Base-by-base conservation (phyloP, 1,140 invertebrate genomes). In the Leptinotarsa defecta region DNA sequence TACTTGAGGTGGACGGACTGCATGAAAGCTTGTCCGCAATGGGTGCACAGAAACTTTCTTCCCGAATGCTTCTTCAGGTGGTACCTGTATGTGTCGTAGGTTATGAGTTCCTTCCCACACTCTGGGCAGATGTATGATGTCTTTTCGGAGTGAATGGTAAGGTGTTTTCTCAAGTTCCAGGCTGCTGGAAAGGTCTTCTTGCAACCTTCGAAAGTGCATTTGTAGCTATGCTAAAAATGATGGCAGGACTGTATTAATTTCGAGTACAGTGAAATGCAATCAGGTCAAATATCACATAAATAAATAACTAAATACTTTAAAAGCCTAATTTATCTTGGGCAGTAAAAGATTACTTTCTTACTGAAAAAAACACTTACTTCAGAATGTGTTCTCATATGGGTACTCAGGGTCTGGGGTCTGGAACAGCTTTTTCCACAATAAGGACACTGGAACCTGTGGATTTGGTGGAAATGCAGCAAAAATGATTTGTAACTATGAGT, bases 31-130 rank as follows among this genome's bases (percentile, higher is more conserved):
- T 61, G 65, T n/a, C 75, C 75, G 48, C 75, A 76, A 13, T 49
- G 64, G 3, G 63, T 68, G 48, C 75, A 76, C 3, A 76, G 61
- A 63, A 70, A 69, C 43, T 68, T 63, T 19, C 71, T 61, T 3
- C 71, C 75, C 5, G 19, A 62, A 48, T 76, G 75, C 17, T 73
- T 76, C 22, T 76, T 76, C n/a, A 48, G 43, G 57, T 76, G 75
- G 43, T 76, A 76, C 19, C 48, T 73, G 22, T 65, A 76, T n/a
- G 68, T 76, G 61, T 76, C 75, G 48, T 68, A 73, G 20, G 65
- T 76, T 69, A 69, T 76, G 49, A 76, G 74, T 48, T 72, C 57
- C 19, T 43, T 68, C 13, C 70, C 70, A 43, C 75, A 76, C 34
- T 73, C 34, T 6, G 4, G 48, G 48, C 75, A 76, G 24, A 67